Evolutionary conservation across 2,888 invertebrate species (phyloP).

Genomic region (Hemicrepidius hirtus): DNA sequence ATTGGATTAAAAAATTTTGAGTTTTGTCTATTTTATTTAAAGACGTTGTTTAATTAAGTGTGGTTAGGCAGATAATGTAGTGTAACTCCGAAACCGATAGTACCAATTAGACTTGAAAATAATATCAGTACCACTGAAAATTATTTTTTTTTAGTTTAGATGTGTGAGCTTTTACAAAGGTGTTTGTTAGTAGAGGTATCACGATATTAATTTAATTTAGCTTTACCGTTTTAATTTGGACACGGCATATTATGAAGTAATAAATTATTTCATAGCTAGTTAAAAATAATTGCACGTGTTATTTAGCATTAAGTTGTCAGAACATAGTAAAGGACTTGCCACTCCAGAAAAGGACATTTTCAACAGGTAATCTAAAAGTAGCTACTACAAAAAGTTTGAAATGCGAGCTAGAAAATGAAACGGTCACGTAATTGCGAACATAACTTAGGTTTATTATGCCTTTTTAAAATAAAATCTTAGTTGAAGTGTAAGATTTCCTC

Average conservation of each 20-base stretch:
- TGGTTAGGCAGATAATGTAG: too few relatives aligned
- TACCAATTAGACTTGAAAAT: too few relatives aligned
- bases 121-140: too few relatives aligned
- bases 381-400: constrained; percentile 19
- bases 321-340: constrained; percentile 23
- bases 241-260: neutral
- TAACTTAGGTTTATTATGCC: constrained; percentile 34
- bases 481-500: constrained; percentile 48
- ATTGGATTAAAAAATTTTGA: too few relatives aligned
- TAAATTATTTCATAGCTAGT: constrained; percentile 38
- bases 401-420: constrained; percentile 29
- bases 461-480: constrained; percentile 34
- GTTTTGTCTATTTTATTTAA: too few relatives aligned
- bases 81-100: too few relatives aligned
- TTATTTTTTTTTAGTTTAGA: too few relatives aligned
- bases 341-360: constrained; percentile 44
- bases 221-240: neutral
- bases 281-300: constrained; percentile 41
- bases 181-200: too few relatives aligned
- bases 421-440: constrained; percentile 28
- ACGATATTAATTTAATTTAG: constrained; percentile 3
- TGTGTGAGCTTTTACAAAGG: too few relatives aligned
- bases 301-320: constrained; percentile 37
- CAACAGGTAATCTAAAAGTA: constrained; percentile 21
- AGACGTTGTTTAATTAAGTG: too few relatives aligned